Base-by-base conservation (phyloP, 23 tunicate genomes). In the Diplosoma virens region DNA sequence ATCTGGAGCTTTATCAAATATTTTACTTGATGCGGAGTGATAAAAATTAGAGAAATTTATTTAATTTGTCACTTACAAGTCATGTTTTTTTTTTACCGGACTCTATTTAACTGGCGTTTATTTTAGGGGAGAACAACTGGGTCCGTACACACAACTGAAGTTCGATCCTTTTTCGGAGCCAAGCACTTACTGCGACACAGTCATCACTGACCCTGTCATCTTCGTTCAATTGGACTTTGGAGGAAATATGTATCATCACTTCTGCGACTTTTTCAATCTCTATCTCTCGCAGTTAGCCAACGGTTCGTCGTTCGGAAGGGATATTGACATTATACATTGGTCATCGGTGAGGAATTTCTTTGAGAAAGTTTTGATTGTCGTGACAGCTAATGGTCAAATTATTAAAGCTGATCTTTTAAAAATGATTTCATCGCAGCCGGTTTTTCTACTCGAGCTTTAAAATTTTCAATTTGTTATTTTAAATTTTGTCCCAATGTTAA, bases 261-360 rank as follows among this genome's bases (percentile, higher is more conserved):
- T 92, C 77, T 92, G 97, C 74, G 93, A 92, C 52, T 92, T 92
- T 59, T 92, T 92, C 84, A 92, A 92, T 71, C 84, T 92, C 30
- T 92, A 92, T 69, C 34, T 82, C 17, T 67, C 97, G n/a, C 97
- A 92, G 45, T 76, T 88, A 20, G 80, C 89, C 2, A 85, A 92
- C 66, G 71, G 54, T 30, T 85, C 92, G 1, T 82, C 85, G 88
- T 92, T 92, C 37, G 92, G 84, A 18, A 92, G 68, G 4, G 87
- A 92, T 70, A 72, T 73, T 18, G 78, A 54, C 46, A 68, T 92
- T 76, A 61, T 92, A 7, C 59, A 85, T 79, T 92, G 97, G 97
- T 84, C 78, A 45, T 55, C 78, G 75, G 97, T 90, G 56, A 45
- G 90, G 67, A 6, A 50, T n/a, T n/a, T n/a, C n/a, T n/a, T n/a